Evolutionary conservation across 2,113 vertebrate species (phyloP).

Genomic region (Etheostoma spectabile): DNA sequence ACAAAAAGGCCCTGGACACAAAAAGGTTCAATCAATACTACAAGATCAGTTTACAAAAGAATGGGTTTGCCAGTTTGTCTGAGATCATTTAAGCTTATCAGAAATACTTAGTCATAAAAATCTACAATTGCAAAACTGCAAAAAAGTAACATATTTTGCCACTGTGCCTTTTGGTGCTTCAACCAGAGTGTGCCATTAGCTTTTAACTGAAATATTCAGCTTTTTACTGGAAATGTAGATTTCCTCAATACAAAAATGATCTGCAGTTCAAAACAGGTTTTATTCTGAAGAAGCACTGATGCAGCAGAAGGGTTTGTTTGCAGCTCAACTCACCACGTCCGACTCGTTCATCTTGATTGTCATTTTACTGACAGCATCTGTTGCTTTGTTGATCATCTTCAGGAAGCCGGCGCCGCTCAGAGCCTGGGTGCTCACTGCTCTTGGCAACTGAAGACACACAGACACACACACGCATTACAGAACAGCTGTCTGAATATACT

Average conservation of each 20-base stretch:
- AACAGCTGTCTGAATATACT: background rate
- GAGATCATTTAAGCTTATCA: background rate
- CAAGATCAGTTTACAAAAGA: background rate
- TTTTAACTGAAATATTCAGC: background rate
- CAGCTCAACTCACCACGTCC: slow-evolving; percentile 88
- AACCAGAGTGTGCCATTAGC: background rate
- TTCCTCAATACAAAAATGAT: background rate
- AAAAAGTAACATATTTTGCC: too few relatives aligned
- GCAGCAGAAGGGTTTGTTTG: background rate
- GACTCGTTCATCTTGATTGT: slow-evolving; percentile 99
- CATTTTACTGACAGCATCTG: slow-evolving; percentile 98
- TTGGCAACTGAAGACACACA: slow-evolving; percentile 87
- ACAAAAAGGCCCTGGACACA: background rate
- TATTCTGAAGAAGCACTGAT: background rate
- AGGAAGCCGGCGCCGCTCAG: slow-evolving; percentile 96
- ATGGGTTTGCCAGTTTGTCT: background rate
- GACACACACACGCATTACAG: slow-evolving; percentile 17
- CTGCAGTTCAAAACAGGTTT: background rate
- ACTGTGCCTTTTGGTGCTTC: too few relatives aligned
- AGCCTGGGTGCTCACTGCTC: slow-evolving; percentile 94
- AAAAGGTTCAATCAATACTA: background rate
- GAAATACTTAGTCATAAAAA: background rate
- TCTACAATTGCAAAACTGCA: too few relatives aligned
- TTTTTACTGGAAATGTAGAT: background rate
- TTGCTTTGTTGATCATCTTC: slow-evolving; percentile 98